Percentiles rank a stretch among this genome's conserved stretches.
phyloP scores from a whole-genome alignment of 1,140 invertebrate genomes.

The Aphelenchoides besseyi region DNA sequence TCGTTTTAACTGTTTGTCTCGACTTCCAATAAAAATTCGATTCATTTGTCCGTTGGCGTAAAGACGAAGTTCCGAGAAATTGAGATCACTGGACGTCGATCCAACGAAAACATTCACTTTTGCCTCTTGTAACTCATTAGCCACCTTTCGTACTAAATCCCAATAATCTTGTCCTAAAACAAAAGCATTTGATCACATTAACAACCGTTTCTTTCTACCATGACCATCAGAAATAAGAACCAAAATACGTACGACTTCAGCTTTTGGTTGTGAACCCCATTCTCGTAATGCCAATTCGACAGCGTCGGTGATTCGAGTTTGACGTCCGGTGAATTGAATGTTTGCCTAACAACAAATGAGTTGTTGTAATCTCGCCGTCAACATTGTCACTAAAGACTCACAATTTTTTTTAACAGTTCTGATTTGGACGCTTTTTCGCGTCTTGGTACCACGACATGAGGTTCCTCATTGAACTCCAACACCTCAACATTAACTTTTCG shows the following conservation, averaged over 20 bases:
- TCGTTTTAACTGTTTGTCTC: not conserved
- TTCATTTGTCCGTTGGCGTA: constrained; percentile 33
- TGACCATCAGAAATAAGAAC: constrained; percentile 41
- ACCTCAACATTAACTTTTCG: not conserved
- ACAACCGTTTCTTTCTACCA: not conserved
- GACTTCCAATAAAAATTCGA: constrained; percentile 33
- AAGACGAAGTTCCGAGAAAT: constrained; percentile 28
- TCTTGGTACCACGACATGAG: not conserved
- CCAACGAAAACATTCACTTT: constrained; percentile 16
- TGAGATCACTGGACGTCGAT: constrained; percentile 6
- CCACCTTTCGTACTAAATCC: constrained; percentile 36
- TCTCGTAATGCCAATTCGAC: constrained; percentile 32
- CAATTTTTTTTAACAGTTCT: constrained; percentile 9
- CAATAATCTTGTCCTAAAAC: constrained; percentile 33
- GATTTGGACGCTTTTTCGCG: not conserved
- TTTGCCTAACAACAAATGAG: not conserved
- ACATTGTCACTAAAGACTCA: no score
- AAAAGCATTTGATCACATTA: not conserved
- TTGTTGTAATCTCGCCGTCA: no score
- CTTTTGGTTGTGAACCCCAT: constrained; percentile 10
- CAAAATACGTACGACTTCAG: constrained; percentile 29
- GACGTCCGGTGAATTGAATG: constrained; percentile 34
- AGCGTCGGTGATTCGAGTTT: constrained; percentile 34
- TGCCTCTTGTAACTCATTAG: constrained; percentile 22
- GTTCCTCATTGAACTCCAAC: not conserved